Evolutionary conservation across 2,888 invertebrate species (phyloP).

Genomic region (Eilema caniola): DNA sequence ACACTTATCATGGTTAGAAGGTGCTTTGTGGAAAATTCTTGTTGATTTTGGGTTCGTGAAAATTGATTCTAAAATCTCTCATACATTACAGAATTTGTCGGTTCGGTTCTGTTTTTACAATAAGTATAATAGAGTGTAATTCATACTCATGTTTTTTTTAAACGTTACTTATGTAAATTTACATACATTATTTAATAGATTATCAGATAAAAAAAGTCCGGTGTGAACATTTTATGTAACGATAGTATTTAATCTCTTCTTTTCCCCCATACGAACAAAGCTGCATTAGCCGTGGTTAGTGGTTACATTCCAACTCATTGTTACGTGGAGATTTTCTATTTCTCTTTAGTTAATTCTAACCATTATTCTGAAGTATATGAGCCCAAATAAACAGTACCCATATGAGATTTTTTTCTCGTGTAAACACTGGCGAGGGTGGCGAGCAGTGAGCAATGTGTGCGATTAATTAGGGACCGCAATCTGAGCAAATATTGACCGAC

Average conservation of each 20-base stretch:
- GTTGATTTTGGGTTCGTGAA: not conserved
- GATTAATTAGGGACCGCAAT: conserved; percentile 65
- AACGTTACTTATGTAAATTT: not conserved
- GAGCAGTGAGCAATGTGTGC: conserved; percentile 54
- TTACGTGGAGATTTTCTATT: not conserved
- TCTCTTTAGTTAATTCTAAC: conserved; percentile 10
- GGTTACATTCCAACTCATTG: not conserved
- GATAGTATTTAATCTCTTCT: not conserved
- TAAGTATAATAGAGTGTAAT: not conserved
- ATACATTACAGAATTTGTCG: no score
- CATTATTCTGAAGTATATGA: conserved; percentile 15
- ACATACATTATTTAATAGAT: not conserved
- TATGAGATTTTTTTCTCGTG: conserved; percentile 29
- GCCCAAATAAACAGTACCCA: conserved; percentile 19
- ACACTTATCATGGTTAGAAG: conserved; percentile 17
- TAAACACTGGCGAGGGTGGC: conserved; percentile 41
- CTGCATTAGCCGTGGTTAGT: not conserved
- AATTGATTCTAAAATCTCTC: not conserved
- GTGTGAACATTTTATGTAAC: not conserved
- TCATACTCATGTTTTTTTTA: not conserved
- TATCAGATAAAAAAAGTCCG: not conserved
- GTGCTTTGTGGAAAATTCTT: not conserved
- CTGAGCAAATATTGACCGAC: conserved; percentile 57
- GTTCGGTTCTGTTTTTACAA: no score
- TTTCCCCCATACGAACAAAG: not conserved